Evolutionary conservation across 1,140 invertebrate genomes (phyloP), one percentile per base, ranked within the genome.

Genomic region (Drosophila busckii): DNA sequence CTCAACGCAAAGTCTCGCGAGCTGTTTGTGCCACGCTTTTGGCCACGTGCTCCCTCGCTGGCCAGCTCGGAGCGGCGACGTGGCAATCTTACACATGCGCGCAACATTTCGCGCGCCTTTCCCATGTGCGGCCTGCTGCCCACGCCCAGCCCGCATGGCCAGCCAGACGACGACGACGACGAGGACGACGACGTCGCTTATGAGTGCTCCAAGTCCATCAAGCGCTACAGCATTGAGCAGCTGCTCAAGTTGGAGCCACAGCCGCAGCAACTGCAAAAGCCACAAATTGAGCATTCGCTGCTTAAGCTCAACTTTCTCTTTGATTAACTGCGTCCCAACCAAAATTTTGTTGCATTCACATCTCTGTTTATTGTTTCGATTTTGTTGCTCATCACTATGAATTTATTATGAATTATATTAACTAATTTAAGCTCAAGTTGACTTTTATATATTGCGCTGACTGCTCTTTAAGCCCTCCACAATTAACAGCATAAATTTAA

Each of bases 401-500:
- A 10, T 45, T 37, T 15, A 8, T 25, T 16, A n/a, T n/a, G n/a
- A n/a, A n/a, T n/a, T n/a, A n/a, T n/a, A n/a, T n/a, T n/a, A n/a
- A n/a, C n/a, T n/a, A n/a, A n/a, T n/a, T n/a, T n/a, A n/a, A n/a
- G n/a, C n/a, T n/a, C n/a, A n/a, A n/a, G n/a, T n/a, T n/a, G n/a
- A n/a, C n/a, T n/a, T n/a, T n/a, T n/a, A n/a, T n/a, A n/a, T n/a
- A n/a, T n/a, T n/a, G n/a, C n/a, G n/a, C n/a, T n/a, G n/a, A n/a
- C n/a, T n/a, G n/a, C n/a, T n/a, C n/a, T n/a, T n/a, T n/a, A n/a
- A n/a, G n/a, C n/a, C n/a, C n/a, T n/a, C n/a, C n/a, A 44, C 69
- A 80, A 80, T 82, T 75, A 80, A 80, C 69, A 82, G 55, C 69
- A 80, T 80, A 80, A 80, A 80, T 75, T 82, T 82, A 82, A 82